Evolutionary conservation across 2,113 vertebrate genomes (phyloP).

Genomic region (Smithornis capensis): DNA sequence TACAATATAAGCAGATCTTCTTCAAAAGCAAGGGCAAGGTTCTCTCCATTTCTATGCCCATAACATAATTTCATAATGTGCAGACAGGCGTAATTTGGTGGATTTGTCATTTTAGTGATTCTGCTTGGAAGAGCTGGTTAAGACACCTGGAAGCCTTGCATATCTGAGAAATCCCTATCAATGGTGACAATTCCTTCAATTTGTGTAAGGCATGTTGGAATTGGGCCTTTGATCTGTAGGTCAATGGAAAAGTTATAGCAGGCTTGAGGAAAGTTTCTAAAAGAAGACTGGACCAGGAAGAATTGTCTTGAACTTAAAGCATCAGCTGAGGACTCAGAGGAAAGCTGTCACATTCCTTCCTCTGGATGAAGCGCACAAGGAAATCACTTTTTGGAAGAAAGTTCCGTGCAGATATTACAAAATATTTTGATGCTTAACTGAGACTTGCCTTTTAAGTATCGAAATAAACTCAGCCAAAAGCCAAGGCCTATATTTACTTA

Average conservation of each 20-base stretch:
- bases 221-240: neutral
- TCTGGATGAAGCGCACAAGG: neutral
- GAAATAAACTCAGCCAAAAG: neutral
- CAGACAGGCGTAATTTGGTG: neutral
- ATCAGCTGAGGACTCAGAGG: neutral
- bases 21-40: neutral
- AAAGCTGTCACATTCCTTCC: neutral
- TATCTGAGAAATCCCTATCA: neutral
- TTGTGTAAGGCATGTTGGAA: neutral
- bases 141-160: neutral
- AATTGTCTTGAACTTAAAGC: neutral
- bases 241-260: neutral
- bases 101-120: neutral
- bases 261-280: neutral
- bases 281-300: neutral
- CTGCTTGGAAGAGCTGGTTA: neutral
- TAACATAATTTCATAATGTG: neutral
- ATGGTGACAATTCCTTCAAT: neutral
- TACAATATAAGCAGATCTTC: neutral
- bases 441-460: neutral
- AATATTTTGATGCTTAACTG: neutral
- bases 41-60: neutral
- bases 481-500: neutral
- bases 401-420: neutral
- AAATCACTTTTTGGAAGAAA: neutral